Base-by-base conservation (phyloP, 2,113 vertebrate genomes). In the Phalacrocorax brasilianus region DNA sequence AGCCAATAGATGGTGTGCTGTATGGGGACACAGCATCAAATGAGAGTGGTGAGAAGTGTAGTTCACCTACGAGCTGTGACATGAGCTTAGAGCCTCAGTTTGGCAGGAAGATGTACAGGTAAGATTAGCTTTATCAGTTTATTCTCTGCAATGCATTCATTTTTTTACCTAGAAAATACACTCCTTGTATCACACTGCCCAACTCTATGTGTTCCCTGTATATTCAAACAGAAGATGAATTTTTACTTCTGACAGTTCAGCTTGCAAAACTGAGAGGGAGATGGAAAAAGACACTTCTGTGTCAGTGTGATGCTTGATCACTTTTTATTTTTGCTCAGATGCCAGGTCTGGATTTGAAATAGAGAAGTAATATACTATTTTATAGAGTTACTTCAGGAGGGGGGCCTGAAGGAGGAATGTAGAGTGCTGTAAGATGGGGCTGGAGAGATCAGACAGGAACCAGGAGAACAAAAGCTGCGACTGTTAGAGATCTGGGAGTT, bases 291-390 rank as follows among this genome's bases (percentile, higher is more conserved):
- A 32, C 75, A 45, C 62, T 77, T 33, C 68, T n/a, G 55, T 5
- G 1, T 73, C 23, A 35, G 22, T 16, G 42, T 27, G 27, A 23
- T 4, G 74, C 94, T 49, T 66, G 84, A 92, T 91, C 33, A 13
- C 82, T 88, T 94, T 77, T 91, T 80, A 33, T 59, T 95, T 87
- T 61, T 78, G 78, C 82, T 88, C 42, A 10, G 19, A 50, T 66
- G 67, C 85, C 85, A 83, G 86, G 20, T 67, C 85, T 84, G 91
- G 81, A 32, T 96, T 86, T 95, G 89, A 96, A 97, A 96, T 49
- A 88, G 86, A 68, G 96, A 95, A 71, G 83, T 63, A 93, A 32
- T 30, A 32, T 35, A 52, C 32, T 70, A 42, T 86, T 96, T 83
- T 73, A 40, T 67, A 71, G 67, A 90, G 78, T 49, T 68, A 67